Evolutionary conservation across 2,888 invertebrate genomes (phyloP), one percentile per base, ranked within the genome.

Genomic region (Rutpela maculata): DNA sequence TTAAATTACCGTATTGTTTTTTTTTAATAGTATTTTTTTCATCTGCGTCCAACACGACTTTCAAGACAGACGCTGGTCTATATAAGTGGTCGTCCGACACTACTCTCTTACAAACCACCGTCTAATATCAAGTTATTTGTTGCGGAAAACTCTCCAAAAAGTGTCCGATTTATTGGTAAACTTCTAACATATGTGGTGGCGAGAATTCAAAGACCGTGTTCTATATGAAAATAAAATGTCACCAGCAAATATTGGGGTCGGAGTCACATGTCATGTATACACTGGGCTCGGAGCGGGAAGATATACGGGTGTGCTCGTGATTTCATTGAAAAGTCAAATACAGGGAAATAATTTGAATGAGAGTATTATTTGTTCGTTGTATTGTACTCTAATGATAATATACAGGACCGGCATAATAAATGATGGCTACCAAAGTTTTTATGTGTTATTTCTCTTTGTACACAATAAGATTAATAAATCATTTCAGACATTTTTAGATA

Each of bases 271-370:
- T 68, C 67, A 74, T 67, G 55, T 67, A 67, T 67, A 67, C 65
- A 65, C 65, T 65, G 43, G 43, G 19, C 43, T 43, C 10, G 31
- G 43, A 65, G 56, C 17, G 26, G 50, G 67, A 55, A 56, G 67
- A 67, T 50, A 67, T 67, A 67, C 38, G 66, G 75, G 75, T 67
- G 43, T 71, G 72, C 69, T 63, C 72, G 72, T 72, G 72, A 71
- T 71, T 76, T 74, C 71, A 80, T 80, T 80, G 78, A 78, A 80
- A 80, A 80, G 80, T 80, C 80, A 80, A 63, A 69, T 68, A 73
- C 80, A 80, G 67, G 80, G 78, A 74, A 76, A 78, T 77, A 74
- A 77, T 77, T 77, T 55, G 67, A 43, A 65, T 65, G 43, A 65
- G 65, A 43, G 43, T 19, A 43, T 65, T 19, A 43, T 65, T 22